Base-by-base conservation (phyloP, 2,113 vertebrate genomes). In the Puffinus mauretanicus region DNA sequence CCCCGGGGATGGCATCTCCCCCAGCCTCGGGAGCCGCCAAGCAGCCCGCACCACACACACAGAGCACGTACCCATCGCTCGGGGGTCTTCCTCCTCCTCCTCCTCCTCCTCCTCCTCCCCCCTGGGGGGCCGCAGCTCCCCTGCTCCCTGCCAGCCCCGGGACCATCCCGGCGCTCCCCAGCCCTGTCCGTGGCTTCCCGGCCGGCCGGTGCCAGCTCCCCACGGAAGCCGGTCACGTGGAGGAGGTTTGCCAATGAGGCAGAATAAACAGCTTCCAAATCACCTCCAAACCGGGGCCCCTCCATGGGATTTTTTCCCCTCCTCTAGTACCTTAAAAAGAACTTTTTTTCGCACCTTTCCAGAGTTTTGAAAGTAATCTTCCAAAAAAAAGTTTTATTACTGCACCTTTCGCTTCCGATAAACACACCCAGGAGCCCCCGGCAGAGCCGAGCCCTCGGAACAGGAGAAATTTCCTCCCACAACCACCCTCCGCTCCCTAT, bases 381-480 rank as follows among this genome's bases (percentile, higher is more conserved):
- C 60, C 38, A 52, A 64, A 4, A 1, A 40, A 40, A 2, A 44
- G 27, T 84, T 88, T 27, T 0, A 44, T 11, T 1, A 19, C 3
- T 1, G 7, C 8, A 18, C 38, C 16, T 76, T 32, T 22, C 9
- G 0, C 69, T 57, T 12, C 57, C 0, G 3, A 44, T 0, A 47
- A 90, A 65, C 40, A 9, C 55, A 18, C 12, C 44, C 2, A 2
- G 19, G 38, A 58, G 34, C 77, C 34, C n/a, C 1, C 5, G 2
- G 29, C 46, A 6, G 51, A 80, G 78, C 29, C 8, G 26, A 76
- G 42, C 42, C 12, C 4, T 13, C 1, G 7, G 38, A 25, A 47
- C 40, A 12, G 67, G n/a, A 36, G 65, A 86, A 47, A 79, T 71
- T 51, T 20, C 87, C 64, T 60, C 47, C 77, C 44, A 2, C 62